Base-by-base conservation (phyloP, 2,797 vertebrate species). In the Sebastes miniatus region DNA sequence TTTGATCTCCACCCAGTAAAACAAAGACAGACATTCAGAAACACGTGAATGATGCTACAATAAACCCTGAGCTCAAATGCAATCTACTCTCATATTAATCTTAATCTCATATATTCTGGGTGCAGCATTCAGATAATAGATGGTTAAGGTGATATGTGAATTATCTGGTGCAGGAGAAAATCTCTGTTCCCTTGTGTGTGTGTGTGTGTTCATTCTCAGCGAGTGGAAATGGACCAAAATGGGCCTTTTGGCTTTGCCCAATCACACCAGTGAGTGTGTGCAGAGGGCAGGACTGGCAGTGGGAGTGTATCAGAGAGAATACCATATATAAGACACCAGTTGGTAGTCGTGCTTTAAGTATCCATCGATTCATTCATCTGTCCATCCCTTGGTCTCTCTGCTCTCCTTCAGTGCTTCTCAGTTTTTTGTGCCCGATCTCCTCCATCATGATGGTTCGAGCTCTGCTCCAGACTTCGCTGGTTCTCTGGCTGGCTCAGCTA, bases 381-480 rank as follows among this genome's bases (percentile, higher is more conserved):
- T 62, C 56, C 47, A n/a, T 84, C 79, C 18, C 11, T 36, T 63
- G 62, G 13, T 86, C 73, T 77, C 59, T 79, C 63, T 54, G 65
- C 18, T 86, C 62, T 76, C 71, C 73, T 16, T 43, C 75, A 24
- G 57, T 65, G 73, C 80, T 63, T 71, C 83, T 79, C 25, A 31
- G 34, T 47, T 52, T 80, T 58, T 57, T n/a, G 43, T 58, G 1
- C 34, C 52, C 13, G 13, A 5, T 71, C 63, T 85, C 80, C 81
- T 86, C 76, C 88, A 90, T 83, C 88, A 96, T 96, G 96, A 63
- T 94, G 93, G 91, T 88, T 78, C 90, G 11, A 73, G 85, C 84
- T 34, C 85, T 96, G 59, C 94, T 96, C 69, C 93, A 93, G 89
- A 95, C 93, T 12, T 94, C 93, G 3, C 89, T 96, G 94, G 75